These are phyloP conservation scores for Hydrophis major DNA, from an alignment of 2,797 vertebrate genomes.

Conservation along the genomic window DNA sequence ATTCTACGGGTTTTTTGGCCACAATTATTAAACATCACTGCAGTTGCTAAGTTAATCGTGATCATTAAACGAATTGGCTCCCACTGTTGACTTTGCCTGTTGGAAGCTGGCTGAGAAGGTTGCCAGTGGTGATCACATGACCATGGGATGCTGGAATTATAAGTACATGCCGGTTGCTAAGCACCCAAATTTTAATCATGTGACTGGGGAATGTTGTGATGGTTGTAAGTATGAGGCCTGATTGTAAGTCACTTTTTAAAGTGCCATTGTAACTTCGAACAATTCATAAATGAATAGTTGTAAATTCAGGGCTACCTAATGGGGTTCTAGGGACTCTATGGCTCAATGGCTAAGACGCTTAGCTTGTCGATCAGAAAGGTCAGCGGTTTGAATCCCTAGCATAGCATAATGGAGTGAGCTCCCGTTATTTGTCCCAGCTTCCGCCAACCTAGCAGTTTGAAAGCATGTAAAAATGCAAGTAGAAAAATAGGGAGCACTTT, in stretches of 20 bases:
- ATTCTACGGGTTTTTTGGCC: background rate
- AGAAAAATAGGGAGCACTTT: no score
- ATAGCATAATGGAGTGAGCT: no score
- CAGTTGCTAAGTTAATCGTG: background rate
- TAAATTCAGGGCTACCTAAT: background rate
- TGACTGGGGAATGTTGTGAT: background rate
- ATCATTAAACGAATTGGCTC: background rate
- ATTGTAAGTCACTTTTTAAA: background rate
- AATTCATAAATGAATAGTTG: background rate
- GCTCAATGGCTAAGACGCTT: no score
- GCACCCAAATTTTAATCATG: background rate
- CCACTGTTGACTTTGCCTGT: background rate
- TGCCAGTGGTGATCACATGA: background rate
- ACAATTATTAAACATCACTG: background rate
- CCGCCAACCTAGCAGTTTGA: no score
- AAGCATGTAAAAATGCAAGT: no score
- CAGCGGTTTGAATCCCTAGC: no score
- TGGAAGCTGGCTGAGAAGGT: background rate
- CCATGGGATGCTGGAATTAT: background rate
- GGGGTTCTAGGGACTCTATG: no score
- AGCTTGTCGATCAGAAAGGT: no score
- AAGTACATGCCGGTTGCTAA: background rate
- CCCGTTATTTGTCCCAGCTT: no score
- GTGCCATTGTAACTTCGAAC: background rate
- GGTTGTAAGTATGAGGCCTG: background rate